Conservation (phyloP, 2,113 vertebrate genomes). For the Chascanopsetta lugubris region DNA sequence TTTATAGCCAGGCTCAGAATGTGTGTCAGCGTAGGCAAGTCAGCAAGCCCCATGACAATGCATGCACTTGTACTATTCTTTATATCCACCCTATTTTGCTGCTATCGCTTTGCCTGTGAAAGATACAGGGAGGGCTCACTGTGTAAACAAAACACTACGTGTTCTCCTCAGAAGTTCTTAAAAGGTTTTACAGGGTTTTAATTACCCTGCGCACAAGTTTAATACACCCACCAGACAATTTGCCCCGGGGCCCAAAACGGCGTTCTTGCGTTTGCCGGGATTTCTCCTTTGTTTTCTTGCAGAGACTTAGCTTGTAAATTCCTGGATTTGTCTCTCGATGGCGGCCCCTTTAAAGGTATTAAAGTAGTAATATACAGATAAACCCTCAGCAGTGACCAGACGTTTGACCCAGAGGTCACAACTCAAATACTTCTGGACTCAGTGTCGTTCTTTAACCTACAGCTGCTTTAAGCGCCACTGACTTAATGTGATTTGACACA, state of each 20-base stretch:
- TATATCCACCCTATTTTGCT: not conserved
- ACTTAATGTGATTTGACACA: conserved; percentile 2
- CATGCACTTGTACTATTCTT: not conserved
- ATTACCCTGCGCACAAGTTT: conserved; percentile 13
- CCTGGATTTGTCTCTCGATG: not conserved
- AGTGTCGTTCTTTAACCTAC: not conserved
- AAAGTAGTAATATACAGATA: not conserved
- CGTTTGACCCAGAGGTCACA: not conserved
- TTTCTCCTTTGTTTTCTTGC: not conserved
- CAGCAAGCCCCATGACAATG: conserved; percentile 15
- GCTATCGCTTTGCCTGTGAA: conserved; percentile 17
- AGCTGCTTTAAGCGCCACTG: not conserved
- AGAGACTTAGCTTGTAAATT: not conserved
- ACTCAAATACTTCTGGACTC: not conserved
- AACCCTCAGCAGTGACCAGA: not conserved
- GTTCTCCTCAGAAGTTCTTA: conserved; percentile 40
- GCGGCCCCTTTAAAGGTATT: not conserved
- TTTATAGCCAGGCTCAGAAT: conserved; percentile 53
- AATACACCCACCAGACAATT: conserved; percentile 14
- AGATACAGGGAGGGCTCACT: conserved; percentile 24
- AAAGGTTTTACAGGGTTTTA: conserved; percentile 45
- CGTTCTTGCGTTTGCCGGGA: not conserved
- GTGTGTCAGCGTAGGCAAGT: conserved; percentile 39
- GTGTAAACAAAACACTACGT: conserved; percentile 21
- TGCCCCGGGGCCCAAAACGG: conserved; percentile 12